These are phyloP conservation scores for Apamea anceps DNA, from an alignment of 2,888 invertebrate species.

Conservation along the genomic window DNA sequence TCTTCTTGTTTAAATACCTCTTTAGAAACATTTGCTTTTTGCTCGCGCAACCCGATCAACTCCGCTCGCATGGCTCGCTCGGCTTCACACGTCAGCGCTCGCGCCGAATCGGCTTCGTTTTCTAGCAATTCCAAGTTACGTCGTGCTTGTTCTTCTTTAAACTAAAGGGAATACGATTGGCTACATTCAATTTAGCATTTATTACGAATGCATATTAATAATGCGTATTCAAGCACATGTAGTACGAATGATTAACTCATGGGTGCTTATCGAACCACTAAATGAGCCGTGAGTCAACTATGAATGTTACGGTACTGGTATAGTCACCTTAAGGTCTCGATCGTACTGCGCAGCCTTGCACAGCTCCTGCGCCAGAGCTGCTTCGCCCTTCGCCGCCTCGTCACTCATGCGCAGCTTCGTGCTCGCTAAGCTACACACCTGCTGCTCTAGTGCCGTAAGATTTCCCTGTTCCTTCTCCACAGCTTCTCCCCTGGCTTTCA, in stretches of 20 bases:
- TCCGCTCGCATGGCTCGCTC: constrained; percentile 82
- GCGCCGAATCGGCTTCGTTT: constrained; percentile 76
- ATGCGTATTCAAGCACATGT: not conserved
- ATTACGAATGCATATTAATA: not conserved
- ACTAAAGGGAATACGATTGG: constrained; percentile 69
- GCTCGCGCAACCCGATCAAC: constrained; percentile 76
- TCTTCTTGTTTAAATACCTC: constrained; percentile 77
- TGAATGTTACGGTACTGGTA: constrained; percentile 4
- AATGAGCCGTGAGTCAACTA: constrained; percentile 3
- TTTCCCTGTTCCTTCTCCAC: constrained; percentile 71
- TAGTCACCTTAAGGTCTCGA: constrained; percentile 79
- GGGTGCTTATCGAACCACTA: not conserved
- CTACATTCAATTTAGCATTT: not conserved
- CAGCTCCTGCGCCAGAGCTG: constrained; percentile 75
- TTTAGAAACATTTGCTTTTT: constrained; percentile 75
- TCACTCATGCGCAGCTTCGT: constrained; percentile 73
- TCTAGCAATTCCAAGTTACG: constrained; percentile 73
- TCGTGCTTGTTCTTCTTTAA: constrained; percentile 82
- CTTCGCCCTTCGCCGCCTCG: constrained; percentile 73
- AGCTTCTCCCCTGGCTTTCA: constrained; percentile 68
- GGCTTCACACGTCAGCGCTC: constrained; percentile 77
- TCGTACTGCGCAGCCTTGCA: constrained; percentile 78
- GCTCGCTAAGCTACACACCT: constrained; percentile 75
- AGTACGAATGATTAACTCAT: constrained; percentile 10
- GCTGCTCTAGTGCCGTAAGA: constrained; percentile 73